Evolutionary conservation across 2,888 invertebrate species (phyloP).

Genomic region (Euplexia lucipara): DNA sequence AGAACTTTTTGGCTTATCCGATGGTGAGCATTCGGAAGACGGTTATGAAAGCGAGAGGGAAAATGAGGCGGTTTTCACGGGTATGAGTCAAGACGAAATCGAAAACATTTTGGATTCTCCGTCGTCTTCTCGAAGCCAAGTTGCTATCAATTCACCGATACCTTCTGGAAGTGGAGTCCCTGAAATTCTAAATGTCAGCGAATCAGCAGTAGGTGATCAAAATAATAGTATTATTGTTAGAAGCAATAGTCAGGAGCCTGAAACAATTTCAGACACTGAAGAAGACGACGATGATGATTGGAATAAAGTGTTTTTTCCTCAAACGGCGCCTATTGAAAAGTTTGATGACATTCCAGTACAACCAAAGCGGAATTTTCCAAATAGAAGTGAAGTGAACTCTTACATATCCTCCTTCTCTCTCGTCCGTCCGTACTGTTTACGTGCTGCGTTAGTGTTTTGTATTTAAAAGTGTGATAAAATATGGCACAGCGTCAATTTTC

Average conservation of each 20-base stretch:
- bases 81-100: constrained; percentile 33
- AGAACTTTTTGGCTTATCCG: constrained; percentile 37
- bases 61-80: constrained; percentile 38
- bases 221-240: neutral
- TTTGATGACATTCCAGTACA: constrained; percentile 41
- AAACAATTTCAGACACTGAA: constrained; percentile 10
- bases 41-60: constrained; percentile 37
- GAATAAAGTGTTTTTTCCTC: constrained; percentile 43
- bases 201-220: constrained; percentile 31
- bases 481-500: too few species aligned
- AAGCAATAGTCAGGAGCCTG: neutral
- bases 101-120: constrained; percentile 37
- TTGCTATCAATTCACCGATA: constrained; percentile 20
- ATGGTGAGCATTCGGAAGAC: constrained; percentile 39
- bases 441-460: too few species aligned
- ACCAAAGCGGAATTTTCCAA: constrained; percentile 35
- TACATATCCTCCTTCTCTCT: too few species aligned
- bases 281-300: constrained; percentile 32
- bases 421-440: too few species aligned
- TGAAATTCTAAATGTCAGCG: constrained; percentile 31
- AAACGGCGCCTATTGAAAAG: constrained; percentile 34
- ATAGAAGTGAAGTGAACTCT: constrained; percentile 38
- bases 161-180: constrained; percentile 27
- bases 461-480: too few species aligned
- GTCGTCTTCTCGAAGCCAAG: constrained; percentile 33